Conservation (phyloP, 2,113 vertebrate genomes). For the Bufo bufo region DNA sequence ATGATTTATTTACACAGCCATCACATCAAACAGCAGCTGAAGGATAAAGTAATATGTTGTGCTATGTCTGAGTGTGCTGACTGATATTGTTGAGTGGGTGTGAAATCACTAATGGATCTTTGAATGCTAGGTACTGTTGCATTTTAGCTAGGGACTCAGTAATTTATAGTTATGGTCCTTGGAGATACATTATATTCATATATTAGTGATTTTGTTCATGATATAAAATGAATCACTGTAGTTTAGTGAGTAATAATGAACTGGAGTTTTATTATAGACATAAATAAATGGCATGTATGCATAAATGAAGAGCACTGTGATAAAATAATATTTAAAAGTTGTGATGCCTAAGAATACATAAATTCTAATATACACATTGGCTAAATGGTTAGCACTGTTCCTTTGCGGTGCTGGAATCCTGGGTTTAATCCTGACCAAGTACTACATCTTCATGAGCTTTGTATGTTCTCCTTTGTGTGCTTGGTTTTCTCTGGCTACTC, state of each 20-base stretch:
- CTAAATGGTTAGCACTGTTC: no score
- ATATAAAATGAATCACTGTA: background rate
- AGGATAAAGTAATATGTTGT: background rate
- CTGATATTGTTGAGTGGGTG: background rate
- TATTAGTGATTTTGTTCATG: background rate
- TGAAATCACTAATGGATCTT: background rate
- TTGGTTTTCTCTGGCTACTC: no score
- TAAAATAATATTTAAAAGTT: background rate
- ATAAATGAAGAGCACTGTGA: background rate
- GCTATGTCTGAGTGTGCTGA: background rate
- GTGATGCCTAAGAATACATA: background rate
- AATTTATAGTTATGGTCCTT: background rate
- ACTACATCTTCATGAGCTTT: no score
- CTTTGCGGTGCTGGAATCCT: no score
- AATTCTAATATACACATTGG: background rate
- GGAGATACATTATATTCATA: background rate
- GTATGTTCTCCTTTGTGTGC: no score
- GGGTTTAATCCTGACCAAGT: no score
- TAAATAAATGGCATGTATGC: background rate
- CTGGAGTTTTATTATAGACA: background rate
- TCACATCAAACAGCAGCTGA: background rate
- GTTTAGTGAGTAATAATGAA: background rate
- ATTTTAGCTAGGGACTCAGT: background rate
- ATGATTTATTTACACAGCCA: background rate
- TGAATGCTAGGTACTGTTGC: background rate